Evolutionary conservation across 2,113 vertebrate genomes (phyloP).

Genomic region (Bos javanicus): DNA sequence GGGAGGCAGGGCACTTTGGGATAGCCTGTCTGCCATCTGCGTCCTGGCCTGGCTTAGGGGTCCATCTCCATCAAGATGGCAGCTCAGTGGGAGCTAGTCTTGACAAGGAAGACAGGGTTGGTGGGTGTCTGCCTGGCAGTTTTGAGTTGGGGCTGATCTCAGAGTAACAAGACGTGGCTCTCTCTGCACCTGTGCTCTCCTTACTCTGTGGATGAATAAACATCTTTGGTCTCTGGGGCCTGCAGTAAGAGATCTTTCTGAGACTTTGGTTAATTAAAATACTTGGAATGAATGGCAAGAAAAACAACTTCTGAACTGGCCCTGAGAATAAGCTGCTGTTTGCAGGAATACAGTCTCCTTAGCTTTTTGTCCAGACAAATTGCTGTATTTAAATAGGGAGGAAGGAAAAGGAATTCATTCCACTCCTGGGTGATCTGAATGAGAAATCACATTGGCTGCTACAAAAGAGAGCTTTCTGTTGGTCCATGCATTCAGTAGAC

Average conservation of each 20-base stretch:
- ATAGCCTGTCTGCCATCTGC: background rate
- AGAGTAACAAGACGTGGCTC: background rate
- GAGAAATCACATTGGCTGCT: background rate
- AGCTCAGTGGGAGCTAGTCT: constrained; percentile 1
- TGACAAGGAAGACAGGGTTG: background rate
- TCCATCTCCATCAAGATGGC: background rate
- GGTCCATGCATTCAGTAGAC: background rate
- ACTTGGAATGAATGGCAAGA: constrained; percentile 43
- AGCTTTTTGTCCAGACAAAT: background rate
- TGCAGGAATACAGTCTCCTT: background rate
- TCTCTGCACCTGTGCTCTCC: constrained; percentile 45
- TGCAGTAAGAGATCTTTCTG: constrained; percentile 30
- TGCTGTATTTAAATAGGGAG: background rate
- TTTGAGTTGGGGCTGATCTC: background rate
- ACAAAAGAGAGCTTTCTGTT: background rate
- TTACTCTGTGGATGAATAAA: constrained; percentile 36
- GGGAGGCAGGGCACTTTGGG: background rate
- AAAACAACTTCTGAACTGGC: constrained; percentile 53
- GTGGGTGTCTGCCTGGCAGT: background rate
- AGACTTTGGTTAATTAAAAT: constrained; percentile 62
- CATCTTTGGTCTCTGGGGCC: constrained; percentile 48
- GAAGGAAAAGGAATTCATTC: background rate
- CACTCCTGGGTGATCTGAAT: background rate
- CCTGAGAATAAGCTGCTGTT: background rate
- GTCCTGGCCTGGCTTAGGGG: background rate